phyloP scores from a whole-genome alignment of 2,113 vertebrate species.

The Chinchilla lanigera region DNA sequence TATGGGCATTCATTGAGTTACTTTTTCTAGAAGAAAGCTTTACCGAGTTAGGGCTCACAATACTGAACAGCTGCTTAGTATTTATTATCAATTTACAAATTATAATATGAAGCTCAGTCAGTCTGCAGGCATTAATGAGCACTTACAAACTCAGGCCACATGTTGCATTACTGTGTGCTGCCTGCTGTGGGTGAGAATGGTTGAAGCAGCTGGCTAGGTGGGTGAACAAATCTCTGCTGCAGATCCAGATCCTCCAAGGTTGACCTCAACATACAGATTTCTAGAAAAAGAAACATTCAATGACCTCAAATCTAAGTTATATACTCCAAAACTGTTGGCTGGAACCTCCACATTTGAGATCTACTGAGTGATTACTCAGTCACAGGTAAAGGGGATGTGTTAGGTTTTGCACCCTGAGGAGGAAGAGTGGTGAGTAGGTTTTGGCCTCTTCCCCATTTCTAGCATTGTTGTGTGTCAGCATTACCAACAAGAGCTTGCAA shows the following conservation, averaged over 20 bases:
- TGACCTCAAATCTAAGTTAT: not conserved
- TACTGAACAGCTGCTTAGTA: not conserved
- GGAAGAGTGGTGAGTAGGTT: too few relatives aligned
- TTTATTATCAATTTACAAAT: not conserved
- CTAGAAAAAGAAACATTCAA: not conserved
- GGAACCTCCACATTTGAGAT: too few relatives aligned
- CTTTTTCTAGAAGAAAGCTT: not conserved
- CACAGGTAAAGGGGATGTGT: not conserved
- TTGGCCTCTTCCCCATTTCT: not conserved
- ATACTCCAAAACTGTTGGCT: not conserved
- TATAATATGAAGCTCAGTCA: not conserved
- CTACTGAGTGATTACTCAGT: not conserved
- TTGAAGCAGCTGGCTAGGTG: not conserved
- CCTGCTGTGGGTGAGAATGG: fast-evolving
- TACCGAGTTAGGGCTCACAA: not conserved
- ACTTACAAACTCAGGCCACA: not conserved
- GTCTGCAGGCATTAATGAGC: not conserved
- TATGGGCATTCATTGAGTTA: not conserved
- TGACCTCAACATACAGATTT: not conserved
- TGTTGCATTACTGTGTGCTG: not conserved
- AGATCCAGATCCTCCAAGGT: not conserved
- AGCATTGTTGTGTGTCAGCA: not conserved
- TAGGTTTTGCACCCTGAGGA: not conserved
- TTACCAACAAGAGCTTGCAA: not conserved
- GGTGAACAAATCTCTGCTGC: not conserved